A percentile compares a stretch with the other conserved stretches of the same genome.
These are phyloP conservation scores for Megatriorchis doriae DNA, from an alignment of 2,113 vertebrate genomes.

Conservation along the genomic window DNA sequence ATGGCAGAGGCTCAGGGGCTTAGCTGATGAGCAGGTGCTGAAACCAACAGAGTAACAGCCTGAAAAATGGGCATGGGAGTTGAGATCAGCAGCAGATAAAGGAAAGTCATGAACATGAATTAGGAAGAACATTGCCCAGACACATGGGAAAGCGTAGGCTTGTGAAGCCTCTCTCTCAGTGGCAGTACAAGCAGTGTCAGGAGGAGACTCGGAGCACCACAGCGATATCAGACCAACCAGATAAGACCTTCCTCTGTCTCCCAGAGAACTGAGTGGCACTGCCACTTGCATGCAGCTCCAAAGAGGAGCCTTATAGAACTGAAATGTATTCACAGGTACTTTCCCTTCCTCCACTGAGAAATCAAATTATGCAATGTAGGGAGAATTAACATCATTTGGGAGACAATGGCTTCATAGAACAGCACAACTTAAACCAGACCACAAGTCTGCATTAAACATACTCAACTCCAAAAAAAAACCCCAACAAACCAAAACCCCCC, in stretches of 20 bases:
- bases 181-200: not conserved
- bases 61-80: not conserved
- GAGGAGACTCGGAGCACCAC: not conserved
- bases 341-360: not conserved
- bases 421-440: conserved; percentile 27
- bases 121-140: not conserved
- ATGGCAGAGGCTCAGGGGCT: not conserved
- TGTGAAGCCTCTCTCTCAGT: not conserved
- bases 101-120: not conserved
- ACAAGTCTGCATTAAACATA: not conserved
- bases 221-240: not conserved
- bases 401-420: not conserved
- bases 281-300: not conserved
- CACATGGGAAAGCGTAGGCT: not conserved
- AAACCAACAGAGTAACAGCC: not conserved
- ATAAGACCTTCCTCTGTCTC: not conserved
- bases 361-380: not conserved
- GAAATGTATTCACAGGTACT: not conserved
- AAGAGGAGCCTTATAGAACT: not conserved
- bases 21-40: not conserved
- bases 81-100: not conserved
- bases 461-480: not conserved
- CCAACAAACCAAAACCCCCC: not conserved
- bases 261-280: not conserved
- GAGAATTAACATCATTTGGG: not conserved